Conservation (phyloP, 2,797 vertebrate species). For the Odontamblyopus lacepedii region DNA sequence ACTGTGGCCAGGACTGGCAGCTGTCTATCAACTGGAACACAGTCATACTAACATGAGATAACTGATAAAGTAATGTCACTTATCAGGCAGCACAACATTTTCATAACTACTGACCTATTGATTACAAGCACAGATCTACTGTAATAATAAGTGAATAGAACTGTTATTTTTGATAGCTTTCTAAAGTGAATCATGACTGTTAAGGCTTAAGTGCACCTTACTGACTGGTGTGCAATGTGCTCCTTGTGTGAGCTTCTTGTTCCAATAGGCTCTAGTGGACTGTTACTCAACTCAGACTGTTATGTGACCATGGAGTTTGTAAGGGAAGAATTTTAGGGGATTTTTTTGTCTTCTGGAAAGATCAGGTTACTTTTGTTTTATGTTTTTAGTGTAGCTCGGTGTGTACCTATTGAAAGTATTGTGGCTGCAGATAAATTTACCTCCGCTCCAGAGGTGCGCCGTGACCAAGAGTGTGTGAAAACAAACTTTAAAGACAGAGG, state of each 20-base stretch:
- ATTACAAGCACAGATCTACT: conserved; percentile 27
- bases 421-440: conserved; percentile 41
- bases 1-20: conserved; percentile 65
- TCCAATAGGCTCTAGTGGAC: conserved; percentile 69
- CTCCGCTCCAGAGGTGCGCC: conserved; percentile 29
- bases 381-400: conserved; percentile 29
- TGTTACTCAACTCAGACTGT: conserved; percentile 80
- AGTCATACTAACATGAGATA: conserved; percentile 39
- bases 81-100: conserved; percentile 29
- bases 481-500: conserved; percentile 18
- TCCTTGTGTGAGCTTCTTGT: conserved; percentile 51
- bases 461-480: conserved; percentile 7
- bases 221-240: conserved; percentile 42
- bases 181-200: conserved; percentile 74
- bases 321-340: conserved; percentile 34
- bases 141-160: conserved; percentile 52
- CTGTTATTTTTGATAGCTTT: conserved; percentile 75
- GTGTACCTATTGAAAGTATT: conserved; percentile 40
- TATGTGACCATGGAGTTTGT: conserved; percentile 56
- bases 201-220: conserved; percentile 69
- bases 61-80: conserved; percentile 45
- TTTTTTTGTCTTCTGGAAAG: conserved; percentile 39
- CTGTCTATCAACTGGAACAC: conserved; percentile 63
- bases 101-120: conserved; percentile 31
- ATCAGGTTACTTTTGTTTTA: conserved; percentile 31